These are phyloP conservation scores for Triops cancriformis DNA, from an alignment of 1,140 invertebrate genomes.

Conservation along the genomic window DNA sequence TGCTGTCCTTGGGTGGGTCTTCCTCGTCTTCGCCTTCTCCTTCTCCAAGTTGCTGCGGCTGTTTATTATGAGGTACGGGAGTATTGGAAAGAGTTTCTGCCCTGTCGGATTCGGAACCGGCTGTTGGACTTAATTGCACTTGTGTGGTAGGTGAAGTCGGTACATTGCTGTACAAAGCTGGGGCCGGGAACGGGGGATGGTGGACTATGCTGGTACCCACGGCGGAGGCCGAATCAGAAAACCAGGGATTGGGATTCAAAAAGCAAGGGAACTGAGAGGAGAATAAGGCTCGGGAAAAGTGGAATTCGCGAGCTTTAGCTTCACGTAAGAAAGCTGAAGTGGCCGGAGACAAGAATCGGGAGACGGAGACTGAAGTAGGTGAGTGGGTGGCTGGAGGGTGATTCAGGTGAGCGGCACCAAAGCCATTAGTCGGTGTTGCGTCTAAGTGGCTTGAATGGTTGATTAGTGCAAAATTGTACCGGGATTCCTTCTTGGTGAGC, in stretches of 20 bases:
- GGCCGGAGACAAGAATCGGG: background rate
- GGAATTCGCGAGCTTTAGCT: slow-evolving; percentile 1
- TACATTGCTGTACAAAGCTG: background rate
- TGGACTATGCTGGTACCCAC: background rate
- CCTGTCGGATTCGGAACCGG: background rate
- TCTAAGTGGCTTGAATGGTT: slow-evolving; percentile 39
- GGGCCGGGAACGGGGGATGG: background rate
- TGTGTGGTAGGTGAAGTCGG: background rate
- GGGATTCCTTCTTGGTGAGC: slow-evolving; percentile 51
- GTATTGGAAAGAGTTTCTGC: background rate
- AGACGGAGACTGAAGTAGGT: background rate
- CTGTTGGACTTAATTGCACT: slow-evolving; percentile 4
- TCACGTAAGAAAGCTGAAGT: background rate
- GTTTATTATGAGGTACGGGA: background rate
- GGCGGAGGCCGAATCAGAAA: background rate
- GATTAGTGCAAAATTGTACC: slow-evolving; percentile 57
- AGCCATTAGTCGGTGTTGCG: background rate
- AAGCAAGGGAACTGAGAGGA: background rate
- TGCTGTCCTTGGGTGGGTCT: background rate
- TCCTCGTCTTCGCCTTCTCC: background rate
- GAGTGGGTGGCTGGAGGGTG: background rate
- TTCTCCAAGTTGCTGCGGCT: background rate
- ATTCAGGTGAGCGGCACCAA: background rate
- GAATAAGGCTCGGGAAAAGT: background rate
- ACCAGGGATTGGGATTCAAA: background rate